Base-by-base conservation (phyloP, 2,113 vertebrate genomes). In the Pseudorasbora parva region DNA sequence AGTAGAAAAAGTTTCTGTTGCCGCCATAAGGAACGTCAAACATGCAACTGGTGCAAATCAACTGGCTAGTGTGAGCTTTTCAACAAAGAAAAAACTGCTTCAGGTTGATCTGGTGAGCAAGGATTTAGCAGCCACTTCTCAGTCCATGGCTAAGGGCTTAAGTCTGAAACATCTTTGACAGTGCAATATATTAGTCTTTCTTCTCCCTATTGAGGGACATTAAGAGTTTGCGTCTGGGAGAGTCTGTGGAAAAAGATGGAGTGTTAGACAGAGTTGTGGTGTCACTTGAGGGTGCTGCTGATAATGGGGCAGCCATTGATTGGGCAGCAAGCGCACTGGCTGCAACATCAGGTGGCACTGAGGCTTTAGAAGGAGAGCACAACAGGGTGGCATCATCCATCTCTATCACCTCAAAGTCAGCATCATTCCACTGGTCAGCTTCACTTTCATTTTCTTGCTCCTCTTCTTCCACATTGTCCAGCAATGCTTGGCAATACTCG, bases 371-470 rank as follows among this genome's bases (percentile, higher is more conserved):
- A 27, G 91, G 91, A 14, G 94, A 95, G 82, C 69, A 93, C 41
- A 89, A 87, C 27, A 90, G 86, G 68, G 86, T 89, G 0, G 90
- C 78, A n/a, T 94, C 94, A 1, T 95, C 94, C 95, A 97, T 97
- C 89, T 98, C 96, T 19, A 96, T 94, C 0, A 96, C 93, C 91
- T 97, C 96, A 89, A 97, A 97, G 91, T 97, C 95, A 3, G 94
- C 93, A 45, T 96, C 94, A 0, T 97, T 97, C 95, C 95, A 96
- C 78, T 92, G 91, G 68, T 95, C 94, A 0, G 89, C 93, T 66
- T 94, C 93, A 0, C 90, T 88, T 37, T 93, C 87, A 2, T 94
- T 92, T 56, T 92, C 91, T 5, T 93, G 91, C 30, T 94, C 93
- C 71, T 93, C 92, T 23, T 97, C 96, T 1, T 95, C 93, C 4